These are phyloP conservation scores for Blennius ocellaris DNA, from an alignment of 2,113 vertebrate species.

Conservation along the genomic window DNA sequence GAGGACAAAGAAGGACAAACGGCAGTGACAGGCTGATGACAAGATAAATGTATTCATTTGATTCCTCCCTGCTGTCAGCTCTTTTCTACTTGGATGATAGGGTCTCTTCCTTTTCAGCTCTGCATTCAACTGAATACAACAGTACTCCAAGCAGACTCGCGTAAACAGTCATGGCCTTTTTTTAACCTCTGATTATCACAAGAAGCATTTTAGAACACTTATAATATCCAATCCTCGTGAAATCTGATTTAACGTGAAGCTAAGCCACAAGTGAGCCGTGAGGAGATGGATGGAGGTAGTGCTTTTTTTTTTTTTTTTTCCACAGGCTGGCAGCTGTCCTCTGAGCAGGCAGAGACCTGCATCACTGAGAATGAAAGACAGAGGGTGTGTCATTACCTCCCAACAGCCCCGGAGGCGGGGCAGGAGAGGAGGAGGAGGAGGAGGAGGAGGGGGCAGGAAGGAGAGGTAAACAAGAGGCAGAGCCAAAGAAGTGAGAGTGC, in stretches of 20 bases:
- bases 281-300: conserved; percentile 11
- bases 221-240: conserved; percentile 2
- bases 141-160: not conserved
- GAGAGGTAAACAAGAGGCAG: conserved; percentile 4
- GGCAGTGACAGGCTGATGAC: too few relatives aligned
- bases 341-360: conserved; percentile 73
- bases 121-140: not conserved
- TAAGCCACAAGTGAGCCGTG: not conserved
- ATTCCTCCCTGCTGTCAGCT: conserved; percentile 15
- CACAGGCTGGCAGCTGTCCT: conserved; percentile 46
- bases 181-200: conserved; percentile 19
- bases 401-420: conserved; percentile 52
- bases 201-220: conserved; percentile 2
- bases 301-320: conserved; percentile 38
- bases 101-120: too few relatives aligned
- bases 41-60: conserved; percentile 15
- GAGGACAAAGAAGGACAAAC: too few relatives aligned
- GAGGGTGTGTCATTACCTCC: conserved; percentile 71
- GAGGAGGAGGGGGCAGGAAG: not conserved
- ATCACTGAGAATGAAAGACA: conserved; percentile 59
- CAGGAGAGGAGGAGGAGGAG: conserved; percentile 24
- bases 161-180: conserved; percentile 12
- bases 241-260: conserved; percentile 14
- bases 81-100: not conserved
- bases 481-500: conserved; percentile 27